A percentile compares a stretch with the other conserved stretches of the same genome.
phyloP scores from a whole-genome alignment of 1,140 invertebrate genomes.

The Babylonia areolata region DNA sequence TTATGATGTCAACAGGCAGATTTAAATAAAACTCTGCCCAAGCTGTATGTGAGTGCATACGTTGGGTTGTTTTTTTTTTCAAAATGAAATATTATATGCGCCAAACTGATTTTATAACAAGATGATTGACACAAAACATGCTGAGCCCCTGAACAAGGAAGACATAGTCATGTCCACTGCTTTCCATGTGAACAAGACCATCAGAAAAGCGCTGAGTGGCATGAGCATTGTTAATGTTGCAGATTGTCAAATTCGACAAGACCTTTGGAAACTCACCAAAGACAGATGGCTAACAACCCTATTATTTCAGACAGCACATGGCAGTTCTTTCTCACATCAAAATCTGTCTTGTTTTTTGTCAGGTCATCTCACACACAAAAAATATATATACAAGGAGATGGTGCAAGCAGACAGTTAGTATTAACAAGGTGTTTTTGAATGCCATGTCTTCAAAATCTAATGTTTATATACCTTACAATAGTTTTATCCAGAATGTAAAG shows the following conservation, averaged over 20 bases:
- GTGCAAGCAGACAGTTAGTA: not conserved
- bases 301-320: not conserved
- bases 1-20: no score
- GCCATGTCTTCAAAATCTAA: not conserved
- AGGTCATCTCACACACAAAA: not conserved
- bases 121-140: not conserved
- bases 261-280: not conserved
- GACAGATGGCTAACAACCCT: not conserved
- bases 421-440: not conserved
- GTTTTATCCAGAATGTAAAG: not conserved
- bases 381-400: not conserved
- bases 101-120: no score
- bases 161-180: not conserved
- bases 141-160: not conserved
- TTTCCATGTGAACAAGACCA: not conserved
- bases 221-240: not conserved
- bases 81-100: no score
- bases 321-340: not conserved
- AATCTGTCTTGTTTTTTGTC: not conserved
- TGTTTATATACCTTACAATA: not conserved
- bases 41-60: no score
- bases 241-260: not conserved
- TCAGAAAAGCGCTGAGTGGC: not conserved
- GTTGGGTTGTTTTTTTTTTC: no score
- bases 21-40: no score